Percentiles rank a stretch among this genome's conserved stretches.
These are phyloP conservation scores for Amiota mariae DNA, from an alignment of 2,888 invertebrate genomes.

Conservation along the genomic window DNA sequence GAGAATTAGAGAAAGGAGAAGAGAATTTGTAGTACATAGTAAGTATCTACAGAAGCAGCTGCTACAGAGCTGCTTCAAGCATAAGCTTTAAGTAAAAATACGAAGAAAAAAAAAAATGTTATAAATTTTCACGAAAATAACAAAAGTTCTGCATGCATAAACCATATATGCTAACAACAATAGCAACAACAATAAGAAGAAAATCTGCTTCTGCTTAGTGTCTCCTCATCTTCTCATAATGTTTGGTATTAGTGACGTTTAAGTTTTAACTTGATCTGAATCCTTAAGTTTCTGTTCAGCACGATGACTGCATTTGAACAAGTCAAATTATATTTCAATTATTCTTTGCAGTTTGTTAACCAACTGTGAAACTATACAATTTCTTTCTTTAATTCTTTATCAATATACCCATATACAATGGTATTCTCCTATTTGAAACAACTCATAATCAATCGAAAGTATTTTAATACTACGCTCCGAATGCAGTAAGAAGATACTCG, in stretches of 20 bases:
- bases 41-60: not conserved
- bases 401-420: too few species aligned
- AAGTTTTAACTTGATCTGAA: not conserved
- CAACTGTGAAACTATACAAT: too few species aligned
- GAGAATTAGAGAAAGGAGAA: too few species aligned
- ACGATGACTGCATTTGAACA: not conserved
- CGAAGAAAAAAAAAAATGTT: not conserved
- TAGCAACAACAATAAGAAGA: too few species aligned
- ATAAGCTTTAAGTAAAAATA: not conserved
- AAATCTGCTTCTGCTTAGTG: not conserved
- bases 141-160: constrained; percentile 6
- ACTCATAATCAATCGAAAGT: too few species aligned
- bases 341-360: not conserved
- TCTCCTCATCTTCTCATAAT: not conserved
- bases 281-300: not conserved
- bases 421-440: too few species aligned
- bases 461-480: too few species aligned
- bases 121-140: constrained; percentile 3
- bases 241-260: not conserved
- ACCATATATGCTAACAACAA: not conserved
- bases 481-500: too few species aligned
- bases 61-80: not conserved
- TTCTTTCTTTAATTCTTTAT: too few species aligned
- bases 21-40: not conserved
- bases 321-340: constrained; percentile 12